These are phyloP conservation scores for Petromus typicus DNA, from an alignment of 2,113 vertebrate genomes.

Conservation along the genomic window DNA sequence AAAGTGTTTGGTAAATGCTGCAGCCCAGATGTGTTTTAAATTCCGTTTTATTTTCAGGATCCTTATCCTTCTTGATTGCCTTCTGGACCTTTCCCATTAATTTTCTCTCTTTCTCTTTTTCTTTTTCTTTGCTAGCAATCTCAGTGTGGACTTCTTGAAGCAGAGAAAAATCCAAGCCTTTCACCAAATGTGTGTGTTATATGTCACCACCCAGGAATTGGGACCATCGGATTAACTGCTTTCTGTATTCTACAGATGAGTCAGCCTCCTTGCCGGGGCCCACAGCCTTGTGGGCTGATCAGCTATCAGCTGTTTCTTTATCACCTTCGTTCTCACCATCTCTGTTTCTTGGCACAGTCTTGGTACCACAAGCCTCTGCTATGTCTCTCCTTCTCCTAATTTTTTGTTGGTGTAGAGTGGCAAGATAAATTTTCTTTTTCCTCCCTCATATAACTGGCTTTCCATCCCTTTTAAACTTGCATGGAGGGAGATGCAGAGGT, in stretches of 20 bases:
- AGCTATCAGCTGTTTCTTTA: conserved; percentile 96
- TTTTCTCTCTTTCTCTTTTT: neutral
- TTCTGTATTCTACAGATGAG: conserved; percentile 91
- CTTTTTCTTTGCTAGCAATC: conserved; percentile 96
- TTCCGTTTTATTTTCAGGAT: conserved; percentile 97
- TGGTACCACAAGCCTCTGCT: conserved; percentile 92
- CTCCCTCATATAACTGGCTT: conserved; percentile 91
- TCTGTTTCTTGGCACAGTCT: conserved; percentile 93
- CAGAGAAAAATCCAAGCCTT: conserved; percentile 96
- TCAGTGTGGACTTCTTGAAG: conserved; percentile 95
- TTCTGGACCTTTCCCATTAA: conserved; percentile 96
- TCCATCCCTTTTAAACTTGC: conserved; percentile 94
- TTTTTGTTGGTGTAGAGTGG: conserved; percentile 95
- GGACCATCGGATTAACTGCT: conserved; percentile 95
- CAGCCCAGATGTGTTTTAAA: conserved; percentile 95
- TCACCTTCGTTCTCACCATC: conserved; percentile 96
- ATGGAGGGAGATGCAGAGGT: conserved; percentile 91
- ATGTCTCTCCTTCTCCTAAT: conserved; percentile 94
- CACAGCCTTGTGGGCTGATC: conserved; percentile 95
- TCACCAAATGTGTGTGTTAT: conserved; percentile 99
- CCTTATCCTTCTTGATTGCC: conserved; percentile 95
- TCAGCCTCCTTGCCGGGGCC: conserved; percentile 87
- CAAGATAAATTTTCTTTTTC: conserved; percentile 96
- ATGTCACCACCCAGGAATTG: conserved; percentile 99
- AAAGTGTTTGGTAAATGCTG: conserved; percentile 94